Percentiles rank a stretch among this genome's conserved stretches.
Conservation (phyloP, 1,140 invertebrate species). For the Leptestheria dahalacensis region DNA sequence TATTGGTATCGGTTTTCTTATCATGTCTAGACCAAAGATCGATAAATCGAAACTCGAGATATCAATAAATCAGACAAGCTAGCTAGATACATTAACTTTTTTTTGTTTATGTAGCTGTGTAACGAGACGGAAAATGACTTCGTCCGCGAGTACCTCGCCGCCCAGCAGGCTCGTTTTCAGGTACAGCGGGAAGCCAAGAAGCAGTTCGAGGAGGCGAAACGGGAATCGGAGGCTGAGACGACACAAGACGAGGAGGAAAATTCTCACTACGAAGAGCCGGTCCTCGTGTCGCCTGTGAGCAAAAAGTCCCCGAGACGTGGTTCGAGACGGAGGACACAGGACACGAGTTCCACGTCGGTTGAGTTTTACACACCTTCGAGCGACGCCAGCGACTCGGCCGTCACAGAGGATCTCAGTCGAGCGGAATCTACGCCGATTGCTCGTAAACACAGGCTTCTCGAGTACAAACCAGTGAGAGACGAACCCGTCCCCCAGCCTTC, state of each 20-base stretch:
- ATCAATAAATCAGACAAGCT: neutral
- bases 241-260: constrained; percentile 17
- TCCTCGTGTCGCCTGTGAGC: neutral
- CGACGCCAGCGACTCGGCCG: too few species aligned
- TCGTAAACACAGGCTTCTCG: too few species aligned
- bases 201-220: constrained; percentile 12
- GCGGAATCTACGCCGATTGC: too few species aligned
- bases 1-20: neutral
- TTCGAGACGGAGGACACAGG: neutral
- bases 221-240: constrained; percentile 15
- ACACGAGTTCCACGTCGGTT: neutral
- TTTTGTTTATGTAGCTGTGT: constrained; percentile 18
- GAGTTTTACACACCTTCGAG: neutral
- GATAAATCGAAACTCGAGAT: too few species aligned
- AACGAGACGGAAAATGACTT: constrained; percentile 24
- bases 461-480: too few species aligned
- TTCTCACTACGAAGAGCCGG: neutral
- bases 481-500: too few species aligned
- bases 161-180: constrained; percentile 23
- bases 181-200: constrained; percentile 21
- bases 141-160: constrained; percentile 23
- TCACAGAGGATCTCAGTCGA: too few species aligned
- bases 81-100: neutral
- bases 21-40: too few species aligned
- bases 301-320: neutral